Percentiles rank a stretch among this genome's conserved stretches.
Evolutionary conservation across 2,797 vertebrate genomes (phyloP).

Genomic region (Xenopus petersii): DNA sequence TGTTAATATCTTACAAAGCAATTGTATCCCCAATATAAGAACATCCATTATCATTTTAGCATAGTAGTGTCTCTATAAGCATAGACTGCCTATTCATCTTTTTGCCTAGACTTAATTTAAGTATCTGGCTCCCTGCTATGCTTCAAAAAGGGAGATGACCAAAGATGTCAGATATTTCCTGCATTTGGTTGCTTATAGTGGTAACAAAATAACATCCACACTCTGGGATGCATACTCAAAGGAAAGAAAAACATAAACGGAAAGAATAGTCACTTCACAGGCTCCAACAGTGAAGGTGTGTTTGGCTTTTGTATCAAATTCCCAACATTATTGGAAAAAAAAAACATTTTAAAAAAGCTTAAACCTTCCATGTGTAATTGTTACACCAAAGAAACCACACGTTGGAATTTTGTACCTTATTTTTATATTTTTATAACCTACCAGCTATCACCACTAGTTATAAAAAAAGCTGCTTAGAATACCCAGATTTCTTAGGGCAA

Average conservation of each 20-base stretch:
- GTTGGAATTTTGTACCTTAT: too few relatives aligned
- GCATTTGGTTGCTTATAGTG: background rate
- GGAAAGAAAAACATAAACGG: background rate
- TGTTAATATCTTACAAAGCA: too few relatives aligned
- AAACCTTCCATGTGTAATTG: constrained; percentile 11
- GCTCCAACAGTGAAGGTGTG: background rate
- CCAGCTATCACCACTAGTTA: too few relatives aligned
- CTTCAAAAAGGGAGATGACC: background rate
- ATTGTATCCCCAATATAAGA: too few relatives aligned
- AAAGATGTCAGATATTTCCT: constrained; percentile 1
- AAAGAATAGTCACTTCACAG: constrained; percentile 1
- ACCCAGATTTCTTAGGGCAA: too few relatives aligned
- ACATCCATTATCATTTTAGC: too few relatives aligned
- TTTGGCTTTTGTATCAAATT: constrained; percentile 18
- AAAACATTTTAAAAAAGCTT: constrained; percentile 11
- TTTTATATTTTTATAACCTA: too few relatives aligned
- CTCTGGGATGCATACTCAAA: background rate
- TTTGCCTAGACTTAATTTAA: background rate
- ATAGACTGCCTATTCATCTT: background rate
- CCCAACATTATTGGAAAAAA: constrained; percentile 2
- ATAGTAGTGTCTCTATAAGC: background rate
- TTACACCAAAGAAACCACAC: background rate
- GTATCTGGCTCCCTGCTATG: background rate
- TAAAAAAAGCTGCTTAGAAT: too few relatives aligned
- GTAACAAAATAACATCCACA: constrained; percentile 9